Conservation (phyloP, 37 sponge, comb jelly and placozoan species). For the Tethya wilhelma region DNA sequence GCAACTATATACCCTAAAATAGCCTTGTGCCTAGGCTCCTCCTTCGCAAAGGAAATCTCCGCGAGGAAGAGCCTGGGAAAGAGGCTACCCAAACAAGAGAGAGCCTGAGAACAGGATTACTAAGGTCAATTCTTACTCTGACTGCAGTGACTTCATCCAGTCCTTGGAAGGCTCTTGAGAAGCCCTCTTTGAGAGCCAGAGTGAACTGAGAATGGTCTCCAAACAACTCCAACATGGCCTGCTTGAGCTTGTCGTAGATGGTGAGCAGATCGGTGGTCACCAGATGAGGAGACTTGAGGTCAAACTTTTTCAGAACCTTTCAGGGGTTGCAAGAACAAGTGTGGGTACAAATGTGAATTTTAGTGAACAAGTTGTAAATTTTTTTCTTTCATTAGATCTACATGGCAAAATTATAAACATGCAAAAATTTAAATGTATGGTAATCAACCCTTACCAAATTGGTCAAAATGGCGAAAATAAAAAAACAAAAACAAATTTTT, state of each 20-base stretch:
- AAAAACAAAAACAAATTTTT: too few species aligned
- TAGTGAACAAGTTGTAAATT: not conserved
- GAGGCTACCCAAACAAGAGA: too few species aligned
- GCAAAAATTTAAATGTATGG: not conserved
- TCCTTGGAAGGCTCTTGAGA: conserved; percentile 50
- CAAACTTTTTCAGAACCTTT: conserved; percentile 10
- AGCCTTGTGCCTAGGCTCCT: too few species aligned
- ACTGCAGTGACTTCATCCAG: conserved; percentile 62
- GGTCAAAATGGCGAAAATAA: too few species aligned
- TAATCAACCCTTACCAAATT: too few species aligned
- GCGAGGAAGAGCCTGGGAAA: too few species aligned
- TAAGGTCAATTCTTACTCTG: conserved; percentile 55
- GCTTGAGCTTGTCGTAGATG: conserved; percentile 56
- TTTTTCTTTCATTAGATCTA: not conserved
- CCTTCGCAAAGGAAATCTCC: too few species aligned
- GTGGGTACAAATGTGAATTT: not conserved
- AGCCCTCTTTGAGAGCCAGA: conserved; percentile 72
- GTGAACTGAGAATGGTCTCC: conserved; percentile 69
- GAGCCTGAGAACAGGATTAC: too few species aligned
- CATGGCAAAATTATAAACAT: not conserved
- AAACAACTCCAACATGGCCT: conserved; percentile 77
- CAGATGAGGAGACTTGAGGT: conserved; percentile 20
- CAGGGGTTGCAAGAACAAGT: not conserved
- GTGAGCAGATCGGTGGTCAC: conserved; percentile 30
- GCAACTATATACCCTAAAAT: too few species aligned